Percentiles rank a stretch among this genome's conserved stretches.
These are phyloP conservation scores for Istiophorus platypterus DNA, from an alignment of 2,113 vertebrate species.

Conservation along the genomic window DNA sequence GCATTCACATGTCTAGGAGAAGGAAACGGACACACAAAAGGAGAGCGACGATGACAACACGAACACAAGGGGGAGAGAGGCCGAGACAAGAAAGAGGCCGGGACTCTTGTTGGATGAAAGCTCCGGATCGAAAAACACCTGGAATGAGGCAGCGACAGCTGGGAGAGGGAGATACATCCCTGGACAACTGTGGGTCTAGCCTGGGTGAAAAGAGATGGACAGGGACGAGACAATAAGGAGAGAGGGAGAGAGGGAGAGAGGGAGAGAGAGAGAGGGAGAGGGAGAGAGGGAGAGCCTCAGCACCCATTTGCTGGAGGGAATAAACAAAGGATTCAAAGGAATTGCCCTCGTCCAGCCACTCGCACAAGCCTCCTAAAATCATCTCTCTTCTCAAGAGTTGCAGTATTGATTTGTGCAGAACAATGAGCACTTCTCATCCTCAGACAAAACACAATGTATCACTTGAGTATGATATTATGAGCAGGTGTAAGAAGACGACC, in stretches of 20 bases:
- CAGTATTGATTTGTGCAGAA: constrained; percentile 26
- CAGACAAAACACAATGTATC: background rate
- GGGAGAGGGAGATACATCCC: background rate
- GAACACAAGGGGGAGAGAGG: background rate
- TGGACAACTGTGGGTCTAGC: too few species aligned
- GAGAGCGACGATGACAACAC: background rate
- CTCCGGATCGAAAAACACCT: background rate
- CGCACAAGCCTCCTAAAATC: constrained; percentile 10
- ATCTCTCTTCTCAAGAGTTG: constrained; percentile 6
- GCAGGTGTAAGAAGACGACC: too few species aligned
- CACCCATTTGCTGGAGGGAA: too few species aligned
- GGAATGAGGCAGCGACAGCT: background rate
- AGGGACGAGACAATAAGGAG: too few species aligned
- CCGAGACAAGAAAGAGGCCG: background rate
- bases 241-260: too few species aligned
- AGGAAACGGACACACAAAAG: background rate
- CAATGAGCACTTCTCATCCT: constrained; percentile 12
- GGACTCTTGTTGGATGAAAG: background rate
- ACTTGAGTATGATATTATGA: background rate
- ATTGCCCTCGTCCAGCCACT: background rate
- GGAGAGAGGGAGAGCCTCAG: too few species aligned
- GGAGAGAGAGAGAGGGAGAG: too few species aligned
- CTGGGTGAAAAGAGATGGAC: too few species aligned
- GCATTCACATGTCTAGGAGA: background rate
- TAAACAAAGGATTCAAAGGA: background rate